Evolutionary conservation across 1,140 invertebrate species (phyloP), one percentile per base, ranked within the genome.

Genomic region (Ectropis grisescens): DNA sequence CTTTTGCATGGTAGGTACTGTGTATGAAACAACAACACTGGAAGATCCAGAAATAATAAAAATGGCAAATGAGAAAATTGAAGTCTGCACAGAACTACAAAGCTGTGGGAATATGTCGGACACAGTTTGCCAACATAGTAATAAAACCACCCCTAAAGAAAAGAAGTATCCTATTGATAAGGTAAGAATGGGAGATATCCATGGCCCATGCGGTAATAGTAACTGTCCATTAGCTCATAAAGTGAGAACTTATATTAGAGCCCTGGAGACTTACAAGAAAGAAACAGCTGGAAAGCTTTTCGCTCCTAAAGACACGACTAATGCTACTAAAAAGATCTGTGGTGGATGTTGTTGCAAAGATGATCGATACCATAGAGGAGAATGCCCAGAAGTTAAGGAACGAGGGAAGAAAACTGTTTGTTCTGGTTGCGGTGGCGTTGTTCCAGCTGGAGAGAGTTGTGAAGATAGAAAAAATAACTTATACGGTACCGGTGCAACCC

Each of bases 101-200:
- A 75, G 66, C 25, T 81, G 75, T 49, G 61, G 56, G 7, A 47
- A 33, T 28, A 32, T 47, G 23, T 36, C 16, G 0, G 44, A 64
- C 12, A 38, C 35, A 19, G 43, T 30, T 15, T 70, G 67, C 47
- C 43, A 57, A 14, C 58, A 61, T 31, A 32, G 32, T n/a, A 30
- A 31, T 14, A 38, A 33, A 23, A 22, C 30, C 12, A 31, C 41
- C 13, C 11, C 37, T 13, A 40, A 31, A 19, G 56, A 59, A 36
- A 66, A 62, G 37, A 46, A 29, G 29, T 69, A 75, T 68, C 49
- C 66, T 12, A 71, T 75, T 24, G 48, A 70, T 37, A 81, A 76
- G 37, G 76, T 81, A 10, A 55, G 60, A 36, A 81, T 81, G 71
- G 74, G 74, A 26, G 74, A 81, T 41, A 81, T 81, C 12, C 57